Base-by-base conservation (phyloP, 1,140 invertebrate species). In the Halictus rubicundus region DNA sequence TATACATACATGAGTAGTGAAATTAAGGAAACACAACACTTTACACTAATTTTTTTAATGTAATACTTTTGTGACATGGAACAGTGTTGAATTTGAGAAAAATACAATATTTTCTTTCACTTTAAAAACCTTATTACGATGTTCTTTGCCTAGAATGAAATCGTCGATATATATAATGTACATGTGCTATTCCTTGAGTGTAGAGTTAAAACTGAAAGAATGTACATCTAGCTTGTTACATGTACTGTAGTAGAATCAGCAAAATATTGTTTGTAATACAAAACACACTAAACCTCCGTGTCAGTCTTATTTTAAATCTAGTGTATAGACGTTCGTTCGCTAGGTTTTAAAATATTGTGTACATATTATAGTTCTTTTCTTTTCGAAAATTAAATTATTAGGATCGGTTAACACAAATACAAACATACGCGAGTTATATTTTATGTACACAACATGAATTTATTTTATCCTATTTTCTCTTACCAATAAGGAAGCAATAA, bases 381-480 rank as follows among this genome's bases (percentile, higher is more conserved):
- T 16, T 57, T 57, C 66, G 54, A 75, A 76, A 68, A 77, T 65
- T 77, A 84, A 86, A 70, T 85, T 75, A 71, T 72, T 59, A 84
- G 82, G 77, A 76, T 74, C 63, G 81, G 76, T 83, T 65, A 84
- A 79, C 82, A 84, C 68, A 84, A 86, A 80, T 85, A 86, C 78
- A 82, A 83, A 72, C 83, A 65, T 82, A 82, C 74, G 80, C 60
- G 75, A 63, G 61, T 81, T 79, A 82, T 83, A 85, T 88, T 57
- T 57, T 91, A 91, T 91, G 80, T 91, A 92, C 89, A 92, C 87
- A 91, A 91, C 88, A 89, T 88, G 89, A 89, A 87, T 91, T 91
- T 90, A 91, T 90, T 91, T 89, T 86, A 86, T 88, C 81, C 87
- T 90, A 90, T 90, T 83, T 78, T 82, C 42, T 89, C 88, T 91